A percentile compares a stretch with the other conserved stretches of the same genome.
phyloP scores from a whole-genome alignment of 2,797 vertebrate genomes.

The Xiphophorus birchmanni region DNA sequence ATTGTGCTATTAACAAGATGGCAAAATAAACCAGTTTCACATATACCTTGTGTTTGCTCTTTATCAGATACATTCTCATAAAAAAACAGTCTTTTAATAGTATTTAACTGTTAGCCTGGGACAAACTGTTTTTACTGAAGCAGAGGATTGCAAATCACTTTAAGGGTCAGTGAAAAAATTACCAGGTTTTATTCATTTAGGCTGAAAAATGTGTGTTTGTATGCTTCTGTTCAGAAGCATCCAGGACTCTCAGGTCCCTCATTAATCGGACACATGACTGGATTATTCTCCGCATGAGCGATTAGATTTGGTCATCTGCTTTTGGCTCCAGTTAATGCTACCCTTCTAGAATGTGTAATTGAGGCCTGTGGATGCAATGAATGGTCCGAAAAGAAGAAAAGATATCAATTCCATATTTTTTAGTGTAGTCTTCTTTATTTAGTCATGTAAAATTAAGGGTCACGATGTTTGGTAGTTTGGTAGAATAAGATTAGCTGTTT shows the following conservation, averaged over 20 bases:
- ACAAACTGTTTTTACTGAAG: not conserved
- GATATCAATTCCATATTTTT: not conserved
- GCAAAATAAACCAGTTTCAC: slow-evolving; percentile 22
- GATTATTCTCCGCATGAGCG: slow-evolving; percentile 61
- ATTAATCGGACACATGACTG: slow-evolving; percentile 71
- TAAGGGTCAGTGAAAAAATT: slow-evolving; percentile 9
- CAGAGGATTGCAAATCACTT: slow-evolving; percentile 8
- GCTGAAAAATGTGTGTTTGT: slow-evolving; percentile 23
- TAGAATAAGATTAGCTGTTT: no score
- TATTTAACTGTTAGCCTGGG: slow-evolving; percentile 14
- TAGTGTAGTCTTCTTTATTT: no score
- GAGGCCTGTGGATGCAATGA: not conserved
- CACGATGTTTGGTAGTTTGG: not conserved
- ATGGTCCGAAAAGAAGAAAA: not conserved
- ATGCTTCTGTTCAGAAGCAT: slow-evolving; percentile 38
- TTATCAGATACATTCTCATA: slow-evolving; percentile 3
- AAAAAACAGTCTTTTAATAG: not conserved
- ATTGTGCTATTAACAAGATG: slow-evolving; percentile 16
- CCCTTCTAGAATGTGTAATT: not conserved
- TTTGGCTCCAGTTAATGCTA: slow-evolving; percentile 30
- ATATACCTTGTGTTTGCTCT: not conserved
- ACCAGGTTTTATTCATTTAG: slow-evolving; percentile 43
- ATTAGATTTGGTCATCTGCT: slow-evolving; percentile 66
- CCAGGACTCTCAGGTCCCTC: slow-evolving; percentile 62
- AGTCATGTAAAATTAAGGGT: no score